Percentiles rank a stretch among this genome's conserved stretches.
Evolutionary conservation across 2,888 invertebrate genomes (phyloP).

Genomic region (Protonemura montana): DNA sequence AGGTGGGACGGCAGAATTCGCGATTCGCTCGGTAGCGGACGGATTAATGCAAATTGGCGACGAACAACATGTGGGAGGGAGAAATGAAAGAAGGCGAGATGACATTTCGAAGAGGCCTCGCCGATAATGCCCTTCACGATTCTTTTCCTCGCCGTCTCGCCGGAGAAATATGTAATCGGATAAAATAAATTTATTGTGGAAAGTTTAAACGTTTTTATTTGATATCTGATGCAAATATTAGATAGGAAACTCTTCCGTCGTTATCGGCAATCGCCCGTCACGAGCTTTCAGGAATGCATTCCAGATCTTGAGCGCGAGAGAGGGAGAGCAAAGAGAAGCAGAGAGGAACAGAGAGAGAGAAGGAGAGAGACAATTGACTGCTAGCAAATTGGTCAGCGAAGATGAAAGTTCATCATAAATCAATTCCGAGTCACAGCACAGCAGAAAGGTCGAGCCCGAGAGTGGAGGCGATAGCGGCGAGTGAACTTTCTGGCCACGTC

Average conservation of each 20-base stretch:
- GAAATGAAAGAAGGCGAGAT: background rate
- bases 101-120: background rate
- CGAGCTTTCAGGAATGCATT: background rate
- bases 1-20: background rate
- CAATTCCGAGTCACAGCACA: background rate
- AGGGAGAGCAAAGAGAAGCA: background rate
- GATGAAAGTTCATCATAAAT: slow-evolving; percentile 12
- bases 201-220: background rate
- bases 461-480: background rate
- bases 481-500: background rate
- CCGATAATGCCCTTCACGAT: background rate
- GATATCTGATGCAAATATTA: slow-evolving; percentile 2
- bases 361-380: slow-evolving; percentile 8
- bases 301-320: background rate
- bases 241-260: slow-evolving; percentile 9
- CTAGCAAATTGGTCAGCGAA: background rate
- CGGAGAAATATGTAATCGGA: background rate
- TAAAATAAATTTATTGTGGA: slow-evolving; percentile 16
- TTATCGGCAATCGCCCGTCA: background rate
- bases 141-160: background rate
- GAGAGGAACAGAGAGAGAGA: background rate
- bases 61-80: background rate
- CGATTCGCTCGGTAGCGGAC: background rate
- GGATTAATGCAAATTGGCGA: background rate
- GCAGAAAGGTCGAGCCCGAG: background rate